phyloP scores from a whole-genome alignment of 2,888 invertebrate species.

The Phymatocera aterrima region DNA sequence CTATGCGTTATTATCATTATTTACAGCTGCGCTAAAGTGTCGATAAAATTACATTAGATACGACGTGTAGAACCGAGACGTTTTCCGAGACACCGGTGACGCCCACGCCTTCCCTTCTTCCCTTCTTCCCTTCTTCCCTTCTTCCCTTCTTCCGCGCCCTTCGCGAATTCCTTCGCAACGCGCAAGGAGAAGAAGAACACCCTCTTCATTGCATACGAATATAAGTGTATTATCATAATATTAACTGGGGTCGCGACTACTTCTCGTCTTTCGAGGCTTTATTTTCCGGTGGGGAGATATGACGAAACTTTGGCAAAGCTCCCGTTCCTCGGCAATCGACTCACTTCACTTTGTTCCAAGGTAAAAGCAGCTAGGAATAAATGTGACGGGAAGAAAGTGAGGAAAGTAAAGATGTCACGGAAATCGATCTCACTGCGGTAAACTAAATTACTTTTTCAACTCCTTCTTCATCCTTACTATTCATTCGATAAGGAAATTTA shows the following conservation, averaged over 20 bases:
- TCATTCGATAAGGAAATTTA: too few species aligned
- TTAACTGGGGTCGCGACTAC: conserved; percentile 49
- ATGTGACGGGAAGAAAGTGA: too few species aligned
- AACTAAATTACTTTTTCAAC: not conserved
- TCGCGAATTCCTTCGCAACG: conserved; percentile 38
- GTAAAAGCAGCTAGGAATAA: not conserved
- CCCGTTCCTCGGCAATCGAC: conserved; percentile 10
- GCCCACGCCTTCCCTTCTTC: not conserved
- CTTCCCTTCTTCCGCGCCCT: conserved; percentile 52
- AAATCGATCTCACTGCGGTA: not conserved
- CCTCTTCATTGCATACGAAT: conserved; percentile 68
- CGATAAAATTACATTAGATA: conserved; percentile 64
- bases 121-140: conserved; percentile 39
- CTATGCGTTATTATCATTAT: conserved; percentile 60
- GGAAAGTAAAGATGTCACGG: not conserved
- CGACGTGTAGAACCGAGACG: conserved; percentile 54
- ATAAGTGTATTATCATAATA: conserved; percentile 72
- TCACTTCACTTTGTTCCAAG: conserved; percentile 20
- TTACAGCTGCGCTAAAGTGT: conserved; percentile 59
- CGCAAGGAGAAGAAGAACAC: too few species aligned
- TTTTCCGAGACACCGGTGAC: conserved; percentile 49
- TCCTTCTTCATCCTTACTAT: too few species aligned
- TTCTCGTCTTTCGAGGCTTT: conserved; percentile 1
- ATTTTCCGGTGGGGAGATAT: conserved; percentile 46
- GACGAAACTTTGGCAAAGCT: conserved; percentile 21